Conservation (phyloP, 2,888 invertebrate species). For the Polydrusus cervinus region DNA sequence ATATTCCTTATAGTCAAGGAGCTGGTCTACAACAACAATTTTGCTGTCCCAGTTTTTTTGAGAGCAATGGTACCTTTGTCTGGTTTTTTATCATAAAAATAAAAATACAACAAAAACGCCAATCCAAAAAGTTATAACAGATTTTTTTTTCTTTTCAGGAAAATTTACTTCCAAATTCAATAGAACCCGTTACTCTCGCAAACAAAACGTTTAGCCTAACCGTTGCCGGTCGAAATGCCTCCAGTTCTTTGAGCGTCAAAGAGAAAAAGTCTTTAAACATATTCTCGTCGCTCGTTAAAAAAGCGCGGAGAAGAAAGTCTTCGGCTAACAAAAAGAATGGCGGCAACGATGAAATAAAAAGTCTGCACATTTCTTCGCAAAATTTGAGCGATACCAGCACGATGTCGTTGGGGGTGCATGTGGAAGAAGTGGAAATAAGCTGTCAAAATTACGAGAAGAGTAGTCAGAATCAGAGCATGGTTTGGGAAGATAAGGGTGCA, state of each 20-base stretch:
- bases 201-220: not conserved
- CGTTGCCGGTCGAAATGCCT: not conserved
- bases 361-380: slow-evolving; percentile 35
- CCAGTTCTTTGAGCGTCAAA: slow-evolving; percentile 52
- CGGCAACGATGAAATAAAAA: slow-evolving; percentile 26
- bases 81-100: too few species aligned
- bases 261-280: slow-evolving; percentile 56
- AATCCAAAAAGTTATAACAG: too few species aligned
- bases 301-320: slow-evolving; percentile 51
- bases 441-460: slow-evolving; percentile 54
- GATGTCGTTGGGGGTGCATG: slow-evolving; percentile 49
- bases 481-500: slow-evolving; percentile 25
- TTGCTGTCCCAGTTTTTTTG: too few species aligned
- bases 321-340: slow-evolving; percentile 16
- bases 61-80: too few species aligned
- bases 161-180: not conserved
- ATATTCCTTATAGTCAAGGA: too few species aligned
- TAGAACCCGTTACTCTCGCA: not conserved
- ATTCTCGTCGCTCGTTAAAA: slow-evolving; percentile 55
- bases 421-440: slow-evolving; percentile 52
- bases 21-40: too few species aligned
- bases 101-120: too few species aligned
- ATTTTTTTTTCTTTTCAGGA: not conserved
- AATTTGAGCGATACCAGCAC: slow-evolving; percentile 54
- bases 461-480: slow-evolving; percentile 28